phyloP scores from a whole-genome alignment of 2,888 invertebrate species.

The Melanargia galathea region DNA sequence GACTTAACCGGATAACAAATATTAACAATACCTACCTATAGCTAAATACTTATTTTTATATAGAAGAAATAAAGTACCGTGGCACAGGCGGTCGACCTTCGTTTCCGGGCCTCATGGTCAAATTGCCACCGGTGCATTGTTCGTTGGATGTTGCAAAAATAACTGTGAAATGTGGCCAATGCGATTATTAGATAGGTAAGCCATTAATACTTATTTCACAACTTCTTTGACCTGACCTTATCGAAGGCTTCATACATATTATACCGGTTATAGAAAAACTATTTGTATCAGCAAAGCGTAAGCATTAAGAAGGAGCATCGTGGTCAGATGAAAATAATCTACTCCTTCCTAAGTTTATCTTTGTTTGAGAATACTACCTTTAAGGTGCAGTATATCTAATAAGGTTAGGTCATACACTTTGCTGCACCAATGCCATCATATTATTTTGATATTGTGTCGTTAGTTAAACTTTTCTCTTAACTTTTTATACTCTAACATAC shows the following conservation, averaged over 20 bases:
- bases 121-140: slow-evolving; percentile 64
- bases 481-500: not conserved
- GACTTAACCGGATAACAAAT: slow-evolving; percentile 1
- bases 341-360: too few species aligned
- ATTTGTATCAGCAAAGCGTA: too few species aligned
- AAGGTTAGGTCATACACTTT: too few species aligned
- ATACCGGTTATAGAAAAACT: too few species aligned
- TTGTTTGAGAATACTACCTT: too few species aligned
- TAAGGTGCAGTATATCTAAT: too few species aligned
- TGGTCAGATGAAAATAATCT: too few species aligned
- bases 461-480: not conserved
- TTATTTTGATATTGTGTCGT: too few species aligned
- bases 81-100: slow-evolving; percentile 55
- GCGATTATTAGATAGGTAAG: slow-evolving; percentile 40
- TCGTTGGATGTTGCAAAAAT: slow-evolving; percentile 57
- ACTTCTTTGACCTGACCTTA: slow-evolving; percentile 6
- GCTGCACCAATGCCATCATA: too few species aligned
- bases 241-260: not conserved
- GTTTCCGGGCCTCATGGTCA: slow-evolving; percentile 61
- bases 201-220: slow-evolving; percentile 46
- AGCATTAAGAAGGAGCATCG: too few species aligned
- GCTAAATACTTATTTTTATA: slow-evolving; percentile 9
- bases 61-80: slow-evolving; percentile 12
- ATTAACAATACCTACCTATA: not conserved
- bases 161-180: slow-evolving; percentile 49